A percentile compares a stretch with the other conserved stretches of the same genome.
Conservation (phyloP, 2,888 invertebrate genomes). For the Subacronicta megacephala region DNA sequence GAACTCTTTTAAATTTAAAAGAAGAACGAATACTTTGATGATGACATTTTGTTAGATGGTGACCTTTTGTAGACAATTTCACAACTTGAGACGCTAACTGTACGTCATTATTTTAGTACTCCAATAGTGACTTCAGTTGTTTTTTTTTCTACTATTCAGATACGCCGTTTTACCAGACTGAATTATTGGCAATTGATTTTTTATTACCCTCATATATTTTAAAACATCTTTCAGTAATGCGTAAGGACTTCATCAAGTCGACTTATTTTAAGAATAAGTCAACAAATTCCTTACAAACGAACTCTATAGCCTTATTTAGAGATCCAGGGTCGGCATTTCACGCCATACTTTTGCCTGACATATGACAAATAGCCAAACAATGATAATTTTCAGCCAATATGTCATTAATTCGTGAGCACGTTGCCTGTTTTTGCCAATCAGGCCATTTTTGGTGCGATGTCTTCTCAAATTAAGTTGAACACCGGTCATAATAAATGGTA, state of each 20-base stretch:
- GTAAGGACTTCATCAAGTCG: constrained; percentile 39
- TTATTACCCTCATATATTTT: constrained; percentile 27
- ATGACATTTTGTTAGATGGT: no score
- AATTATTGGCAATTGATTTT: constrained; percentile 2
- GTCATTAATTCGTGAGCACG: constrained; percentile 33
- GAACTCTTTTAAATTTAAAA: no score
- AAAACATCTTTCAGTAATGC: constrained; percentile 17
- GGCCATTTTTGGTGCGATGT: constrained; percentile 32
- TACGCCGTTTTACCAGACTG: not conserved
- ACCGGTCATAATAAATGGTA: constrained; percentile 35
- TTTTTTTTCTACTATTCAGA: not conserved
- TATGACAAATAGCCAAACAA: constrained; percentile 46
- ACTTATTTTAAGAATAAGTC: constrained; percentile 22
- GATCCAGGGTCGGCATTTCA: constrained; percentile 28
- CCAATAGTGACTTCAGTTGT: no score
- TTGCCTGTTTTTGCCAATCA: constrained; percentile 44
- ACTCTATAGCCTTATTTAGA: constrained; percentile 41
- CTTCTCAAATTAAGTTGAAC: constrained; percentile 34
- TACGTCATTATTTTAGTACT: no score
- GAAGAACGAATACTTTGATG: no score
- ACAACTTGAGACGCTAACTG: no score
- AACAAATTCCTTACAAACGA: constrained; percentile 37
- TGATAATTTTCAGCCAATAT: constrained; percentile 49
- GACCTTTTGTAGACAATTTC: no score
- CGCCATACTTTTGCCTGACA: constrained; percentile 26